Conservation (phyloP, 2,113 vertebrate species). For the Conger conger region DNA sequence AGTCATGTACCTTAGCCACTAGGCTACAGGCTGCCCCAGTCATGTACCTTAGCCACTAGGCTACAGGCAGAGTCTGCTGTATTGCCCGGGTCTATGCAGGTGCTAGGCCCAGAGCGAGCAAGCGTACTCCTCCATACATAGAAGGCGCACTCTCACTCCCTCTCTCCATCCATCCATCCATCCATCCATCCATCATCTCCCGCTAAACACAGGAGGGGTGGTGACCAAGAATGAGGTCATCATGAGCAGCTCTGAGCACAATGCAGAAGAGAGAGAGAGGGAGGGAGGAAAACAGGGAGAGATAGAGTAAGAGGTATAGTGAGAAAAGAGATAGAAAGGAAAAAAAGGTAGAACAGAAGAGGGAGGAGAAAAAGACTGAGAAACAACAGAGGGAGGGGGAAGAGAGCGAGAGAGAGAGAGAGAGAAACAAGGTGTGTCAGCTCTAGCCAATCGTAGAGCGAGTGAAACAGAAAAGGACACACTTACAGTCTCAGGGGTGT, state of each 20-base stretch:
- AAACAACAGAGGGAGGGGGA: not conserved
- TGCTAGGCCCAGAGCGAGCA: not conserved
- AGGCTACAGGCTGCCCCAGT: no score
- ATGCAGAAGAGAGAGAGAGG: not conserved
- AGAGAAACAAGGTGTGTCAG: not conserved
- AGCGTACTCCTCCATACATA: conserved; percentile 35
- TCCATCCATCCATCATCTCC: conserved; percentile 42
- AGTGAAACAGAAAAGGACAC: not conserved
- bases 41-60: no score
- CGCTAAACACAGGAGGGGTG: not conserved
- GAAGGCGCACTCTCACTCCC: conserved; percentile 55
- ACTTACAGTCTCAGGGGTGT: not conserved
- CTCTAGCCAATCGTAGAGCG: no score
- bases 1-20: no score
- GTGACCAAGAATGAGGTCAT: not conserved
- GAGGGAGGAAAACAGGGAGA: conserved; percentile 5
- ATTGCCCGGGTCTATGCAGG: not conserved
- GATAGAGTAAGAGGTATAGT: not conserved
- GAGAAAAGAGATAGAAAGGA: not conserved
- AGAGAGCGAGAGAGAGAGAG: not conserved
- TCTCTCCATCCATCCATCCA: conserved; percentile 47
- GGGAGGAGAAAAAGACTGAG: not conserved
- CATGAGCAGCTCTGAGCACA: not conserved
- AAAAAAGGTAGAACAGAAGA: not conserved
- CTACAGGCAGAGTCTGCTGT: no score